These are phyloP conservation scores for Pelodytes ibericus DNA, from an alignment of 2,797 vertebrate genomes.

Conservation along the genomic window DNA sequence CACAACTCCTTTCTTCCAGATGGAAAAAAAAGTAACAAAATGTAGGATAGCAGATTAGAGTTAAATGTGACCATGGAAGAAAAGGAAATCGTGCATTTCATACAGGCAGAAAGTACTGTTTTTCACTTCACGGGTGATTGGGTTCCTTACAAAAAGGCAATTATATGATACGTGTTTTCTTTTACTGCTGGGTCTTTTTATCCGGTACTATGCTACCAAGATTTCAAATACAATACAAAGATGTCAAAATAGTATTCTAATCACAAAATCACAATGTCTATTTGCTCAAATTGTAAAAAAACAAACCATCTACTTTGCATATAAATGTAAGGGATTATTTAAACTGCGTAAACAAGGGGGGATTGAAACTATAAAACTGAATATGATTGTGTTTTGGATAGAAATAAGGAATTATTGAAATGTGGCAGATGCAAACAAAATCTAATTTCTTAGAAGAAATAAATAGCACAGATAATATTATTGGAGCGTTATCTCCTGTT, in stretches of 20 bases:
- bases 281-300: background rate
- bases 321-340: slow-evolving; percentile 1
- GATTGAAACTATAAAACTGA: background rate
- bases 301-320: background rate
- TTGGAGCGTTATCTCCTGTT: background rate
- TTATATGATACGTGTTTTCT: background rate
- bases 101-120: background rate
- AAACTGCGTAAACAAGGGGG: background rate
- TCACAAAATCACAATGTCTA: background rate
- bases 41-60: background rate
- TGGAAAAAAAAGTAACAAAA: background rate
- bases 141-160: background rate
- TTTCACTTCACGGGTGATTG: background rate
- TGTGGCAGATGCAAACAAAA: background rate
- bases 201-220: background rate
- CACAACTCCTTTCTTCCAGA: no score
- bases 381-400: background rate
- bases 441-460: background rate
- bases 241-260: background rate
- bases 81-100: background rate
- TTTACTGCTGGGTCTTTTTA: background rate
- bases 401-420: background rate
- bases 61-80: background rate
- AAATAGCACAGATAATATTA: background rate
- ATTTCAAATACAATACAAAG: background rate